A percentile compares a stretch with the other conserved stretches of the same genome.
Conservation (phyloP, 64 coral and sea anemone species). For the Stichodactyla mertensii region DNA sequence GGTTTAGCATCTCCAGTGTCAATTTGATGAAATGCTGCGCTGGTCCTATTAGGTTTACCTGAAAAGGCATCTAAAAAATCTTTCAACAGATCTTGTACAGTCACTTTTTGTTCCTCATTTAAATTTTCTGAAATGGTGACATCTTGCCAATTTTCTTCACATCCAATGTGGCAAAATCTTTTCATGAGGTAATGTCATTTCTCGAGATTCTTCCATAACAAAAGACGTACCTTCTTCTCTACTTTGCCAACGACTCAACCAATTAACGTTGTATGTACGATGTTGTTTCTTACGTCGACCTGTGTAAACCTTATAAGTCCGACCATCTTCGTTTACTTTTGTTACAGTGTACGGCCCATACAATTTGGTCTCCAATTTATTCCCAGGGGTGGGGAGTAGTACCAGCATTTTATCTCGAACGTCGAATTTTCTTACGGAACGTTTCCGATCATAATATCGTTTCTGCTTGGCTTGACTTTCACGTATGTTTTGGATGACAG, state of each 20-base stretch:
- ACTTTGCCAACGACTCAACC: constrained; percentile 30
- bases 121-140: constrained; percentile 24
- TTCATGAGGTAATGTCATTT: constrained; percentile 7
- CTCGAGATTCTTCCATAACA: background rate
- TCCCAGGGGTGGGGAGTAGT: constrained; percentile 15
- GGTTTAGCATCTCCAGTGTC: constrained; percentile 15
- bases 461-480: constrained; percentile 27
- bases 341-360: constrained; percentile 45
- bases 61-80: constrained; percentile 31
- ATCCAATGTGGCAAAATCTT: background rate
- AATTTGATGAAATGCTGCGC: background rate
- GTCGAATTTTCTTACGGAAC: background rate
- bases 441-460: constrained; percentile 14
- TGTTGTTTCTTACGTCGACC: background rate
- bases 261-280: constrained; percentile 28
- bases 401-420: constrained; percentile 44
- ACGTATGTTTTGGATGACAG: background rate
- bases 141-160: constrained; percentile 3
- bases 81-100: constrained; percentile 1
- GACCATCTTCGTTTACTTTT: background rate
- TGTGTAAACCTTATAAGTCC: background rate
- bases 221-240: constrained; percentile 17
- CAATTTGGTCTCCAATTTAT: constrained; percentile 36
- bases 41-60: constrained; percentile 12
- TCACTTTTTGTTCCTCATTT: background rate